These are phyloP conservation scores for Pituophis catenifer DNA, from an alignment of 2,113 vertebrate genomes.

Conservation along the genomic window DNA sequence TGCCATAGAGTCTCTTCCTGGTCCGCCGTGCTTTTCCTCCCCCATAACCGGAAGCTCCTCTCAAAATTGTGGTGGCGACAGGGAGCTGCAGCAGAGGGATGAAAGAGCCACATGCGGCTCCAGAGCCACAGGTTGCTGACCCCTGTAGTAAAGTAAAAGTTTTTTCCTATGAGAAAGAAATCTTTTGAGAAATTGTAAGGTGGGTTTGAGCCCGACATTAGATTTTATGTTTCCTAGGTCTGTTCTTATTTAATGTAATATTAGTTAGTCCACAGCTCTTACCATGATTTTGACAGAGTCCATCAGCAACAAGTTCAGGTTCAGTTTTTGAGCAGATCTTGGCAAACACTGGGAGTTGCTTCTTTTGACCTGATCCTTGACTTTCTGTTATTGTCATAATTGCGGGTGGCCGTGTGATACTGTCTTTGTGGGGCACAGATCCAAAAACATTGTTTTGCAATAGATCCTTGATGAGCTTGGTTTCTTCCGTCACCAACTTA, in stretches of 20 bases:
- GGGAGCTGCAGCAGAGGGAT: too few relatives aligned
- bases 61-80: too few relatives aligned
- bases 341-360: slow-evolving; percentile 56
- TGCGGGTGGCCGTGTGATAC: accelerated
- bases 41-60: too few relatives aligned
- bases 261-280: background rate
- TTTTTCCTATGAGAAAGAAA: background rate
- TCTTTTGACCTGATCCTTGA: slow-evolving; percentile 45
- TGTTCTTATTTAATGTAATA: background rate
- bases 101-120: too few relatives aligned
- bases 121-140: too few relatives aligned
- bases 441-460: slow-evolving; percentile 35
- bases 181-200: background rate
- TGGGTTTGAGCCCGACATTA: background rate
- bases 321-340: slow-evolving; percentile 48
- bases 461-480: slow-evolving; percentile 43
- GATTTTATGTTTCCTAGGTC: background rate
- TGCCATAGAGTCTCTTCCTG: too few relatives aligned
- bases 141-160: background rate
- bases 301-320: background rate
- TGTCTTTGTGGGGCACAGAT: background rate
- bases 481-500: slow-evolving; percentile 35
- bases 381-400: background rate
- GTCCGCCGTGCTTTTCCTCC: too few relatives aligned
- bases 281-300: slow-evolving; percentile 49